These are phyloP conservation scores for Scrobipalpa atriplicella DNA, from an alignment of 2,888 invertebrate species.

Conservation along the genomic window DNA sequence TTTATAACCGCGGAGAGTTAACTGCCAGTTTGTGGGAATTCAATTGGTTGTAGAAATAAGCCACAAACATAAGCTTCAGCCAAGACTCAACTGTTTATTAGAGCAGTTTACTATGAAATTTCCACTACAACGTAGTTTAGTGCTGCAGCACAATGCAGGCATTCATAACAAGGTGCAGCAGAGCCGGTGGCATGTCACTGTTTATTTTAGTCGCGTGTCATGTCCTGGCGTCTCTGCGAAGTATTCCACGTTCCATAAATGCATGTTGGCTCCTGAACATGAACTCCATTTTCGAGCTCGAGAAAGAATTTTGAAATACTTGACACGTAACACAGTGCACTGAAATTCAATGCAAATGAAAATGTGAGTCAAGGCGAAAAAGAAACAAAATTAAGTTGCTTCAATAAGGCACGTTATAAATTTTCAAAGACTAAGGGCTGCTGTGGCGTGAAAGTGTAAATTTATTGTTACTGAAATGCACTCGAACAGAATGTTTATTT, in stretches of 20 bases:
- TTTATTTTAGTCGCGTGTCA: conserved; percentile 25
- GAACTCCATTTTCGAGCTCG: conserved; percentile 11
- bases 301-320: conserved; percentile 12
- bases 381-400: not conserved
- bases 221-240: not conserved
- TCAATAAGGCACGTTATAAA: conserved; percentile 6
- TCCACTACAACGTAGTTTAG: not conserved
- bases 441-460: conserved; percentile 24
- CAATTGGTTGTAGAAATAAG: conserved; percentile 34
- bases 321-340: conserved; percentile 4
- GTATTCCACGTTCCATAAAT: conserved; percentile 22
- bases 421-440: conserved; percentile 3
- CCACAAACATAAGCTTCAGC: not conserved
- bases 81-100: conserved; percentile 29
- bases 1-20: conserved; percentile 2
- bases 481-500: conserved; percentile 25
- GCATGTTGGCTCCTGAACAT: conserved; percentile 17
- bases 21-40: conserved; percentile 38
- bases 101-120: not conserved
- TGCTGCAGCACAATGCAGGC: not conserved
- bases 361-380: not conserved
- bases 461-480: conserved; percentile 22
- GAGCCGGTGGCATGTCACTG: conserved; percentile 11
- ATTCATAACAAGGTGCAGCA: conserved; percentile 18
- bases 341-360: not conserved